These are phyloP conservation scores for Oscheius sp. DNA, from an alignment of 2,888 invertebrate genomes.

Conservation along the genomic window DNA sequence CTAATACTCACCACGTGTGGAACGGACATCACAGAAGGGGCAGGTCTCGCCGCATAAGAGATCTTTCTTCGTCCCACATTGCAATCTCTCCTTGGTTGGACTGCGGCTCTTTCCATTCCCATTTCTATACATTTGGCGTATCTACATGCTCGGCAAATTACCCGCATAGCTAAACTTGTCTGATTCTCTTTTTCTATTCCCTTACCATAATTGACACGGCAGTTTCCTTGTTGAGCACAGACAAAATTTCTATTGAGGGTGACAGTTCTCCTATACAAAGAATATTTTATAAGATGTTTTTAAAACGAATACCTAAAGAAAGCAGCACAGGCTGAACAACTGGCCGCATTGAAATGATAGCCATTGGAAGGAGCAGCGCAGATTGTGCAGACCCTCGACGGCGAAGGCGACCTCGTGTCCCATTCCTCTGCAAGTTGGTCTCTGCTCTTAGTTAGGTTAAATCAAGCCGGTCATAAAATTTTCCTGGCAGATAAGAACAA, in stretches of 20 bases:
- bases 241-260: conserved; percentile 55
- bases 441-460: too few species aligned
- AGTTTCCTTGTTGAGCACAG: conserved; percentile 48
- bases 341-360: conserved; percentile 59
- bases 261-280: too few species aligned
- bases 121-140: conserved; percentile 53
- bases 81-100: conserved; percentile 59
- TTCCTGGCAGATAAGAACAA: too few species aligned
- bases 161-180: conserved; percentile 55
- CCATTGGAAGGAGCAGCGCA: conserved; percentile 61
- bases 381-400: conserved; percentile 48
- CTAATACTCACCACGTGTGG: neutral
- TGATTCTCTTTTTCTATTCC: neutral
- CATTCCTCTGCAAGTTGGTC: conserved; percentile 13
- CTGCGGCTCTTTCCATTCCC: conserved; percentile 60
- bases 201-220: conserved; percentile 55
- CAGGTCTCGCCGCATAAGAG: conserved; percentile 27
- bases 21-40: conserved; percentile 32
- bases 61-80: conserved; percentile 59
- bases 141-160: conserved; percentile 60
- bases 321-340: conserved; percentile 61
- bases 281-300: too few species aligned
- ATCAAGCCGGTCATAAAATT: too few species aligned
- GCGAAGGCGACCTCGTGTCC: conserved; percentile 25
- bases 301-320: too few species aligned